phyloP scores from a whole-genome alignment of 2,797 vertebrate genomes.

The Argya squamiceps region DNA sequence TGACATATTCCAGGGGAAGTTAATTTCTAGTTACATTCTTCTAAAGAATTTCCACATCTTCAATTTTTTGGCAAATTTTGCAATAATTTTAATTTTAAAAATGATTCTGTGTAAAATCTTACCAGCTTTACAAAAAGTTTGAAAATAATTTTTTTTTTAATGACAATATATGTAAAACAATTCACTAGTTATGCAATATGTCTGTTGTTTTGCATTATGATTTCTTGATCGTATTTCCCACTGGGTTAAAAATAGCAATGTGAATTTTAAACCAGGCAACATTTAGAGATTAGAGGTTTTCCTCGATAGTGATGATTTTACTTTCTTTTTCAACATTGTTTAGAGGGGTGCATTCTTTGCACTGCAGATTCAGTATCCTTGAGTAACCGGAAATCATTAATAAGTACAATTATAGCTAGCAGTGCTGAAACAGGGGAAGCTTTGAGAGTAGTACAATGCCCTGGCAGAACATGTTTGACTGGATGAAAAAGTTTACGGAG shows the following conservation, averaged over 20 bases:
- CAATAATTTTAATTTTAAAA: not conserved
- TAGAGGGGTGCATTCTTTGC: not conserved
- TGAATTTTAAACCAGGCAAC: not conserved
- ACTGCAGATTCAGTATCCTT: not conserved
- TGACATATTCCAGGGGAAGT: not conserved
- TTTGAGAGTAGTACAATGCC: not conserved
- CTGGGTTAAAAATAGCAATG: not conserved
- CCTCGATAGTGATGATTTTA: not conserved
- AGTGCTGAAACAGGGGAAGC: not conserved
- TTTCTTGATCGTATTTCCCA: not conserved
- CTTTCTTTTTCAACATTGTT: not conserved
- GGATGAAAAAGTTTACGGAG: slow-evolving; percentile 28
- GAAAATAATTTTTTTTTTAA: not conserved
- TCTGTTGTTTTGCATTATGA: not conserved
- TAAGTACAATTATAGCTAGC: not conserved
- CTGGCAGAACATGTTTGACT: not conserved
- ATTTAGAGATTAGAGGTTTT: not conserved
- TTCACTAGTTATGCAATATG: not conserved
- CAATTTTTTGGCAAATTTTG: not conserved
- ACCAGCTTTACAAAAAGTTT: not conserved
- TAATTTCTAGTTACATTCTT: not conserved
- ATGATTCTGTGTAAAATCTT: not conserved
- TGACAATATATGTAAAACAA: not conserved
- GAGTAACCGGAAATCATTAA: slow-evolving; percentile 18
- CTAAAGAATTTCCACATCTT: not conserved